These are phyloP conservation scores for Taxidea taxus DNA, from an alignment of 2,113 vertebrate species.

Conservation along the genomic window DNA sequence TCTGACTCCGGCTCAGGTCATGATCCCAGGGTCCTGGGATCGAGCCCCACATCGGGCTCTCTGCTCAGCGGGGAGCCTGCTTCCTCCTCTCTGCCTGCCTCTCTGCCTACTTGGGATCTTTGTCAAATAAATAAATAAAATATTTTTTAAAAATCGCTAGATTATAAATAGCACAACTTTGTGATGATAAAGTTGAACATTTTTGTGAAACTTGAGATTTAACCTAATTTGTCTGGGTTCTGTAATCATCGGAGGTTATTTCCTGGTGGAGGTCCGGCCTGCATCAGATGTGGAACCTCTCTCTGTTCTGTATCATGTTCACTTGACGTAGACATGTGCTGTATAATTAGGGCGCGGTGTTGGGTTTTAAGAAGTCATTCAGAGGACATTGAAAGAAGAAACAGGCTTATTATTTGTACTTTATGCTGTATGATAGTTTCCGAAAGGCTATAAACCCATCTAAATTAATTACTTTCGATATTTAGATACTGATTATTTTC, in stretches of 20 bases:
- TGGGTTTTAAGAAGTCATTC: conserved; percentile 19
- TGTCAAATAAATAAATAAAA: no score
- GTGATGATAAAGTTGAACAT: background rate
- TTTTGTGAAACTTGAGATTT: conserved; percentile 33
- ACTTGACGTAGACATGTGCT: background rate
- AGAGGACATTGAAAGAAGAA: background rate
- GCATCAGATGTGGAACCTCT: background rate
- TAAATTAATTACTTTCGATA: background rate
- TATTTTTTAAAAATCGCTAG: background rate
- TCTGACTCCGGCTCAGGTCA: no score
- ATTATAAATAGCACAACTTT: background rate
- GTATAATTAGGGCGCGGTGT: background rate
- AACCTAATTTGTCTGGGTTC: background rate
- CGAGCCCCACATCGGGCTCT: no score
- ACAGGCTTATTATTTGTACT: background rate
- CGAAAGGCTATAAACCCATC: background rate
- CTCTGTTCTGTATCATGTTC: background rate
- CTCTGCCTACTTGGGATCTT: no score
- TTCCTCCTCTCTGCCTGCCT: no score
- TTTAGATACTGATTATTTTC: background rate
- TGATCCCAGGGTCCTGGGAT: no score
- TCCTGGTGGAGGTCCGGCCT: conserved; percentile 30
- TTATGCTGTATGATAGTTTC: background rate
- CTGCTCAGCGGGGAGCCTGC: no score
- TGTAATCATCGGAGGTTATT: conserved; percentile 32